Percentiles rank a stretch among this genome's conserved stretches.
phyloP scores from a whole-genome alignment of 2,113 vertebrate species.

The Ctenodactylus gundi region DNA sequence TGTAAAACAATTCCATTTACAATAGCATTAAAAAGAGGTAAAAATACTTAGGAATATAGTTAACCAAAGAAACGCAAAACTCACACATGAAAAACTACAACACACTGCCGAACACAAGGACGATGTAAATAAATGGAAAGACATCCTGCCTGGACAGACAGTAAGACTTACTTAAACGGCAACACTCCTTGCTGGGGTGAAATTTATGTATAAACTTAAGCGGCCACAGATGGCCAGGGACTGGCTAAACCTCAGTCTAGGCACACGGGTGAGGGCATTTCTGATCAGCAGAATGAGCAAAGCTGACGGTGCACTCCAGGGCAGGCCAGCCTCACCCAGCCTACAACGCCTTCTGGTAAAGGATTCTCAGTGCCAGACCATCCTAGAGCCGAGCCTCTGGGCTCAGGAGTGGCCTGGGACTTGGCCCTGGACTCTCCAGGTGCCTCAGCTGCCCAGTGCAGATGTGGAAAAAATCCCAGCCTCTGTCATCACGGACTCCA shows the following conservation, averaged over 20 bases:
- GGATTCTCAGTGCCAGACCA: not conserved
- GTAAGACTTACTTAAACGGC: not conserved
- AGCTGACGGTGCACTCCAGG: not conserved
- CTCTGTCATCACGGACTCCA: not conserved
- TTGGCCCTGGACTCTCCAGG: not conserved
- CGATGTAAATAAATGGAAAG: not conserved
- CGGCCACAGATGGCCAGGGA: not conserved
- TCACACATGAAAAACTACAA: not conserved
- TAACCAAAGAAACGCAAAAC: not conserved
- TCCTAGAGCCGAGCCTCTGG: no score
- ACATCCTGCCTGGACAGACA: not conserved
- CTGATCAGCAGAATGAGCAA: not conserved
- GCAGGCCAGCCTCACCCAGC: not conserved
- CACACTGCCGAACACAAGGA: not conserved
- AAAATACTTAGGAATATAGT: slow-evolving; percentile 16
- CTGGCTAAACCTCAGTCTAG: not conserved
- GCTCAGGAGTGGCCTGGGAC: no score
- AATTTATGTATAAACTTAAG: not conserved
- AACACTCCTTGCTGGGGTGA: not conserved
- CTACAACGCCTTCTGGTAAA: no score
- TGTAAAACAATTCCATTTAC: not conserved
- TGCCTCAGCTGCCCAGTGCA: not conserved
- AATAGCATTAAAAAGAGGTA: not conserved
- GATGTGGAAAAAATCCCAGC: not conserved
- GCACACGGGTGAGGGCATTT: not conserved